Evolutionary conservation across 2,113 vertebrate genomes (phyloP).

Genomic region (Ammospiza nelsoni): DNA sequence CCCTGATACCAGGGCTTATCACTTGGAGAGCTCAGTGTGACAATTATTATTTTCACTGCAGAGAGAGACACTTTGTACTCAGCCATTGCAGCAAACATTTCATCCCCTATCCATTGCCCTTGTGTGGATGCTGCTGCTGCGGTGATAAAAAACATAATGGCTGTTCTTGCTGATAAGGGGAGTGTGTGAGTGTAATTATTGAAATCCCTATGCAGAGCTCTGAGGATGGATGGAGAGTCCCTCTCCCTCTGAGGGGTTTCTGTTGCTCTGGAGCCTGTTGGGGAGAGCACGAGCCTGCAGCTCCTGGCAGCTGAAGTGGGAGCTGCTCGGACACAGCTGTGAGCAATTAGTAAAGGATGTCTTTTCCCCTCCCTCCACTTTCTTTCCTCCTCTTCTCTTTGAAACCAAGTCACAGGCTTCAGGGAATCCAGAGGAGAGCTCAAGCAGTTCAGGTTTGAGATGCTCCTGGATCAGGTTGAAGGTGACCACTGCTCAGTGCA

Average conservation of each 20-base stretch:
- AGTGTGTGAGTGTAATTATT: constrained; percentile 17
- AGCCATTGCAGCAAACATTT: neutral
- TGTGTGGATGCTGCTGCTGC: neutral
- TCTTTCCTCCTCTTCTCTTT: constrained; percentile 14
- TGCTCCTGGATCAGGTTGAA: neutral
- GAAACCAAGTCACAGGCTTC: neutral
- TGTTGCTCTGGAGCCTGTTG: neutral
- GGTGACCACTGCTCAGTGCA: fast-evolving
- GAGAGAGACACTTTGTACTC: constrained; percentile 13
- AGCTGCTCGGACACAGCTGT: constrained; percentile 54
- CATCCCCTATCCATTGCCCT: constrained; percentile 26
- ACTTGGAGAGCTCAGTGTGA: neutral
- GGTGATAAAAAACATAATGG: constrained; percentile 48
- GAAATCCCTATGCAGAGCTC: neutral
- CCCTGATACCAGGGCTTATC: neutral
- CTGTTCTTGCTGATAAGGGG: constrained; percentile 41
- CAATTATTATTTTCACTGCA: neutral
- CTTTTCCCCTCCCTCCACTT: neutral
- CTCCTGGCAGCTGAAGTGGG: constrained; percentile 47
- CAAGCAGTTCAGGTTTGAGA: neutral
- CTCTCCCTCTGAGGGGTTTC: neutral
- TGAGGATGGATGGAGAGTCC: neutral
- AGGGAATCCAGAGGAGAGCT: neutral
- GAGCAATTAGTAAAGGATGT: constrained; percentile 54
- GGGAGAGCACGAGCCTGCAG: neutral